phyloP scores from a whole-genome alignment of 2,888 invertebrate genomes.

The Hedya salicella region DNA sequence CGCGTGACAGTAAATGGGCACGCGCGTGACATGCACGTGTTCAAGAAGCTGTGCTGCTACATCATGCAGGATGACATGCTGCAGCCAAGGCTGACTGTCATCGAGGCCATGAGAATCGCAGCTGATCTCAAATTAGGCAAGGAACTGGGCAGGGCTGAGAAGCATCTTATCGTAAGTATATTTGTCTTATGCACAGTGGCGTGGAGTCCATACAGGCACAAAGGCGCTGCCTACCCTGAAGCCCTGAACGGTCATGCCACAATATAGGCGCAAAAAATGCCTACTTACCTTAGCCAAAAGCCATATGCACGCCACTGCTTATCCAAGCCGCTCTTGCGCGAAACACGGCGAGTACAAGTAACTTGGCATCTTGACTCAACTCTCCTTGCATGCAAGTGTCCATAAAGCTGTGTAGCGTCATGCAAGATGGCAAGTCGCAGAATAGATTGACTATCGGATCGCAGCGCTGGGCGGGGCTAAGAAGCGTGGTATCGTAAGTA shows the following conservation, averaged over 20 bases:
- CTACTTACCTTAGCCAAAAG: no score
- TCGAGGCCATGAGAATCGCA: slow-evolving; percentile 90
- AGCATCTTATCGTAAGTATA: slow-evolving; percentile 86
- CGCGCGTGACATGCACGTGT: slow-evolving; percentile 87
- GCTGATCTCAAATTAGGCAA: slow-evolving; percentile 89
- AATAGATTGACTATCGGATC: slow-evolving; percentile 88
- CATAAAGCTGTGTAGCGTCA: slow-evolving; percentile 91
- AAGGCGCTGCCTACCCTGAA: no score
- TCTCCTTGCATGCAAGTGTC: slow-evolving; percentile 81
- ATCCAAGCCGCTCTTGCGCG: no score
- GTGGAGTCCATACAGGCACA: no score
- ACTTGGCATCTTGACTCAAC: no score
- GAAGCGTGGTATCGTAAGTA: no score
- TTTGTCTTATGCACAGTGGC: background rate
- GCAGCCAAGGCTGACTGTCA: slow-evolving; percentile 89
- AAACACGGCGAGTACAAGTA: no score
- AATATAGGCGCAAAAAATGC: no score
- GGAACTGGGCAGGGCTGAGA: slow-evolving; percentile 83
- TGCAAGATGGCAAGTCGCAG: slow-evolving; percentile 91
- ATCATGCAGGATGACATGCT: slow-evolving; percentile 92
- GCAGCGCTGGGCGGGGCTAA: no score
- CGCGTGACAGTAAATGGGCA: slow-evolving; percentile 88
- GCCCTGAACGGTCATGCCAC: no score
- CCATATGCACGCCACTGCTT: no score
- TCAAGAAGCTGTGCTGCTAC: slow-evolving; percentile 91